These are phyloP conservation scores for Trichosurus vulpecula DNA, from an alignment of 2,797 vertebrate species.

Conservation along the genomic window DNA sequence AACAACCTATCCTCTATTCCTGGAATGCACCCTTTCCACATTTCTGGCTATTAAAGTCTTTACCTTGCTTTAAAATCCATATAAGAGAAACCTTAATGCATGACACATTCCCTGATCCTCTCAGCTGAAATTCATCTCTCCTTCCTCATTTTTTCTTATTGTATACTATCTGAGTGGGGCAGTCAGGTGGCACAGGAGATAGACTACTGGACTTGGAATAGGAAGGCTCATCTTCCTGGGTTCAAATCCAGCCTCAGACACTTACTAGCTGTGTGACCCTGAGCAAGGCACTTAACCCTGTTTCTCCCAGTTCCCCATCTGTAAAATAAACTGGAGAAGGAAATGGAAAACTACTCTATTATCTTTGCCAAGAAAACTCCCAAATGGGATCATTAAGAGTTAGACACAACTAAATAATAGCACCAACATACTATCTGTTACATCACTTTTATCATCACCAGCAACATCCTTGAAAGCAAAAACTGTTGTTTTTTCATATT, in stretches of 20 bases:
- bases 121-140: neutral
- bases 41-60: neutral
- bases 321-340: neutral
- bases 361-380: neutral
- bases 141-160: neutral
- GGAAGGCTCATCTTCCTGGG: neutral
- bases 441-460: neutral
- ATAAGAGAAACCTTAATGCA: neutral
- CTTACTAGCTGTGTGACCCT: neutral
- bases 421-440: neutral
- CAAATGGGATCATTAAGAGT: neutral
- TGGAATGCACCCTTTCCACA: neutral
- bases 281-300: neutral
- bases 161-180: neutral
- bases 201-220: neutral
- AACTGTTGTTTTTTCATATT: neutral
- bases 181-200: neutral
- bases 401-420: neutral
- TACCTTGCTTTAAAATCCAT: neutral
- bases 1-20: neutral
- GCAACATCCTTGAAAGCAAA: neutral
- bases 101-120: neutral
- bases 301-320: neutral
- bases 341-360: neutral
- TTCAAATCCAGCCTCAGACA: neutral